Evolutionary conservation across 2,797 vertebrate genomes (phyloP), one percentile per base, ranked within the genome.

Genomic region (Ficedula albicollis): DNA sequence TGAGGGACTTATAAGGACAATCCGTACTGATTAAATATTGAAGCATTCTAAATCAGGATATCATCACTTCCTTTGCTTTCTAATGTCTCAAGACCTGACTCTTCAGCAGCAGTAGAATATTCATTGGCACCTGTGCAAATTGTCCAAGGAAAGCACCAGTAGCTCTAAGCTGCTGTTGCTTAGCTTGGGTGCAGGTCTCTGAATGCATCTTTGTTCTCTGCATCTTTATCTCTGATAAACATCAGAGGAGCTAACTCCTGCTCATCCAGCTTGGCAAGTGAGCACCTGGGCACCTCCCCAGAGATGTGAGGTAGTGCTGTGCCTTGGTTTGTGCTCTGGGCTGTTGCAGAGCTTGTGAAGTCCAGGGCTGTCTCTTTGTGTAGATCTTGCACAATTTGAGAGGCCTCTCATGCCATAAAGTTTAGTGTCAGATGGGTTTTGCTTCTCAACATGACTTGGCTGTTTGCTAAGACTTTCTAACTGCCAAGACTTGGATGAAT

Each of bases 291-390:
- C n/a, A 7, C 58, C 15, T 80, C 38, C 36, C 43, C 68, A 23
- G 14, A 11, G 30, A 5, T 32, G 30, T 0, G 10, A 86, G n/a
- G 56, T 63, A 48, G 32, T 63, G 62, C 62, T 82, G 38, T 19
- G 48, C 0, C 0, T 5, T 62, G n/a, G 27, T 67, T 55, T 3
- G 2, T 41, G 41, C 30, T 51, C 44, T 26, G 62, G 41, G 46
- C 41, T 82, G 32, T 56, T 72, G 27, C 41, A 54, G 18, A 22
- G 26, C 66, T 74, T 64, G 29, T 48, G 15, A 32, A 80, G 17
- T n/a, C 27, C 52, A 44, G 21, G 16, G 9, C 14, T 59, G n/a
- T 55, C 44, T 70, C 60, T 80, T 44, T 13, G 13, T 21, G 29
- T 23, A 72, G 20, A 22, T 52, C 32, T 92, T 6, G 0, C 20